Evolutionary conservation across 2,888 invertebrate genomes (phyloP), one percentile per base, ranked within the genome.

Genomic region (Beris morrisii): DNA sequence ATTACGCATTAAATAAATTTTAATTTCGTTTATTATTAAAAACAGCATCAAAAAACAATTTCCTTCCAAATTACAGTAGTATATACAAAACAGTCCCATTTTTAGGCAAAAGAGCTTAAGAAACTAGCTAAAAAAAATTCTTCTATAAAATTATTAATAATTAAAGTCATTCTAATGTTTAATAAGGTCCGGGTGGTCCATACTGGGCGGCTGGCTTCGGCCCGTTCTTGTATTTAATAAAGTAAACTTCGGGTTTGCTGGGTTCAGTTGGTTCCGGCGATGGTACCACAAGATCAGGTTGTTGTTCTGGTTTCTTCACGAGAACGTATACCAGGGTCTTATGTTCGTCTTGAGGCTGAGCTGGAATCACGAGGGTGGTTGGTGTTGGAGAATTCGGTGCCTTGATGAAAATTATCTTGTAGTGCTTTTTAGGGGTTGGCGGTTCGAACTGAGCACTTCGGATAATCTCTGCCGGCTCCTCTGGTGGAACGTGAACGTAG

Each of bases 201-300:
- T 79, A 79, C 64, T 78, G 76, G 56, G 75, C 73, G 7, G 76
- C 73, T 22, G 79, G 79, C 65, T 77, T 77, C 15, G 73, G 74
- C 55, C 77, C 77, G 67, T 77, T 77, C 70, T 80, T 80, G 72
- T 93, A 93, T 83, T 92, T 88, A 84, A 93, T 93, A 84, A 93
- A 93, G 84, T 92, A 93, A 64, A 93, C 93, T 83, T 93, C 93
- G 5, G 93, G 93, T 79, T 93, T 93, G 83, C 90, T 88, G 55
- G 93, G 93, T 76, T 92, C 92, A 45, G 93, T 93, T 52, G 93
- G 91, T 54, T 88, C 88, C 4, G 90, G 88, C 11, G 91, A 88
- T 2, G 93, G 92, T 71, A 93, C 86, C 53, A 87, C 84, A 69
- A 92, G 85, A 67, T 91, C 91, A 59, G 91, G 91, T 73, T 89